Base-by-base conservation (phyloP, 2,113 vertebrate species). In the Tichodroma muraria region DNA sequence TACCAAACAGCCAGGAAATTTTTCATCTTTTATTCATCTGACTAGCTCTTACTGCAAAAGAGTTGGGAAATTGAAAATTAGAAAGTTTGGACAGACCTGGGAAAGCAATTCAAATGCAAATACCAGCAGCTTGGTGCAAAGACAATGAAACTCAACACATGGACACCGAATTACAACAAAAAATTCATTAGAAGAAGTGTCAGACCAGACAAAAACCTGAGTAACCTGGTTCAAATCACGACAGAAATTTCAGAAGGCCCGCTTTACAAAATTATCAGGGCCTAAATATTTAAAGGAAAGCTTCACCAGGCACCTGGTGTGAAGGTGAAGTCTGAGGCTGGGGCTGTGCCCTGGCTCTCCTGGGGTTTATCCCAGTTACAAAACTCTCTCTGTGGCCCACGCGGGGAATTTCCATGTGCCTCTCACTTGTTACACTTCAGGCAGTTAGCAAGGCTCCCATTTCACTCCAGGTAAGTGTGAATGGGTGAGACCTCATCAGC, bases 51-150 rank as follows among this genome's bases (percentile, higher is more conserved):
- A 76, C 68, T 33, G 83, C 89, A 83, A 30, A 85, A 90, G 85
- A 90, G 79, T 66, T 44, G 18, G 38, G 56, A 89, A 83, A 95
- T 24, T 72, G 90, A 75, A 94, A 93, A 93, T 76, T 44, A 70
- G 27, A 79, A 94, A 91, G 63, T 92, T 90, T 88, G 83, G 94
- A 35, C 73, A 81, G 64, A 68, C 57, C 73, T 61, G 77, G 65
- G 50, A 56, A 94, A 95, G 71, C 63, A 83, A 97, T 95, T 96
- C 95, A 96, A 91, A 97, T 92, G 96, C 94, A 95, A 96, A 96
- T 94, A 59, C 7, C 82, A 80, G 76, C 63, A 80, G 89, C 66
- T 83, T 42, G 70, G 68, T 88, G 90, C 54, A 64, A 83, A 80
- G 52, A 88, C 76, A 85, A 75, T 72, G 52, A 40, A 68, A 89